Evolutionary conservation across 2,888 invertebrate genomes (phyloP), one percentile per base, ranked within the genome.

Genomic region (Osmoderma eremita): DNA sequence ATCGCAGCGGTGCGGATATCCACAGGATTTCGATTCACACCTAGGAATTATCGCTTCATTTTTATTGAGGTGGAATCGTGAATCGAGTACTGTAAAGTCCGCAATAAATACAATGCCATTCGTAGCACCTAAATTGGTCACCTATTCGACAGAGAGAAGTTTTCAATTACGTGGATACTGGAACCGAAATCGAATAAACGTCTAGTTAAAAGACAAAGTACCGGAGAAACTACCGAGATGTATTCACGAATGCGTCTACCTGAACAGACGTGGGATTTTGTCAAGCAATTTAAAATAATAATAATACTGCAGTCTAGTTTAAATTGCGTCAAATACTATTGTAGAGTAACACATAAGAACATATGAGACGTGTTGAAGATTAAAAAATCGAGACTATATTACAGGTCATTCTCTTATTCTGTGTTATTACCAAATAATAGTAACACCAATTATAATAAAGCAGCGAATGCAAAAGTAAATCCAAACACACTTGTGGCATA

Each of bases 191-290:
- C 38, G 38, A 53, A 53, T 53, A 36, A 53, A 53, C 53, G 53
- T 53, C 53, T 38, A 18, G 53, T 53, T 53, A 53, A 38, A 38
- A 38, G 53, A 53, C 38, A 53, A 53, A 53, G 36, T 53, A 53
- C 38, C 10, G 10, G 30, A 30, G 30, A 30, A 30, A 10, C 18
- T 38, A 53, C 38, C 53, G 15, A 17, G 17, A 6, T 13, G 38
- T 53, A 53, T 53, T 53, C 38, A 53, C 17, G 10, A 38, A 38
- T 18, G 36, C 38, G 17, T 38, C 38, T 38, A 18, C 38, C 53
- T 8, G 38, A 10, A 17, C 38, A 38, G 13, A 38, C 38, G 38
- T 53, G 18, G 17, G 10, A 17, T 17, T 18, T 38, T 53, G 17
- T 39, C 36, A 38, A 38, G 38, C 38, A 10, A 10, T 38, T 36